A percentile compares a stretch with the other conserved stretches of the same genome.
Conservation (phyloP, 2,113 vertebrate species). For the Steatornis caripensis region DNA sequence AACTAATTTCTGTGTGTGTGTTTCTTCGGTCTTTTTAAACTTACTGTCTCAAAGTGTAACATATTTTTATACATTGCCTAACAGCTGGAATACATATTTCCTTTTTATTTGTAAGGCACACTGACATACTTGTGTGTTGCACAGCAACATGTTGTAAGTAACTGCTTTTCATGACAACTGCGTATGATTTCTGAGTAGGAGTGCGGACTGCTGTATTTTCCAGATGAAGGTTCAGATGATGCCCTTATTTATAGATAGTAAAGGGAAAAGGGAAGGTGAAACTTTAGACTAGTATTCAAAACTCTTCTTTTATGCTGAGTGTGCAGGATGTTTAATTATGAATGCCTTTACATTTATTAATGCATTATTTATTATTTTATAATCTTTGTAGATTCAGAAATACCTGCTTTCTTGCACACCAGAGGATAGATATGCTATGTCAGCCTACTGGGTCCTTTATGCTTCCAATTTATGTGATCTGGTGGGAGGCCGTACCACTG, state of each 20-base stretch:
- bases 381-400: background rate
- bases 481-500: background rate
- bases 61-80: background rate
- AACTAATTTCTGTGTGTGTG: background rate
- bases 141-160: slow-evolving; percentile 8
- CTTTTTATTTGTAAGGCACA: slow-evolving; percentile 15
- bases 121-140: slow-evolving; percentile 16
- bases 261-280: background rate
- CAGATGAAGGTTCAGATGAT: slow-evolving; percentile 9
- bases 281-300: background rate
- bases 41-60: background rate
- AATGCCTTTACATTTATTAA: background rate
- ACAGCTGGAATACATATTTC: slow-evolving; percentile 19
- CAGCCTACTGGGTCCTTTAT: background rate
- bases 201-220: slow-evolving; percentile 25
- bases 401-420: background rate
- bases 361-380: background rate
- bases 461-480: background rate
- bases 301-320: background rate
- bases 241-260: background rate
- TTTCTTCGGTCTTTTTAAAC: background rate
- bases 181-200: slow-evolving; percentile 27
- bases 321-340: background rate
- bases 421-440: background rate
- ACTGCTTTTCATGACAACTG: slow-evolving; percentile 3